Evolutionary conservation across 2,888 invertebrate genomes (phyloP), one percentile per base, ranked within the genome.

Genomic region (Agrypnus murinus): DNA sequence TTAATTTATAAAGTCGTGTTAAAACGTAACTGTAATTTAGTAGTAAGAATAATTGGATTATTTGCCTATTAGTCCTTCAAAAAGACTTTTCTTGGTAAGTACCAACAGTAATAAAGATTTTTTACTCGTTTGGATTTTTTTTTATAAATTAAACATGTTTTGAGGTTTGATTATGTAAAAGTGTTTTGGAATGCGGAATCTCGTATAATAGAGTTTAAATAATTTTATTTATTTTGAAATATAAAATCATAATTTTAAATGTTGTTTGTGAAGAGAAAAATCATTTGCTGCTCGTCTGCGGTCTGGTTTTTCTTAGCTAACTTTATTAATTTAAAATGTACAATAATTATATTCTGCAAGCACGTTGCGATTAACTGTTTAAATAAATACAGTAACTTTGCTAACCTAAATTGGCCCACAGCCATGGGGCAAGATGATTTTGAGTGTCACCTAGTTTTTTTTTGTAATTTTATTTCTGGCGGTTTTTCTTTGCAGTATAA

Each of bases 321-420:
- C 25, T 31, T 36, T 15, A 34, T 55, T 45, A 59, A 40, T 40
- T 31, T 53, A 38, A 40, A 25, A 14, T 48, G 32, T 55, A 8
- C 32, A 48, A 19, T 17, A 46, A 58, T 55, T 55, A 55, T n/a
- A n/a, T 34, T 36, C 31, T 10, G 32, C 46, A 25, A 25, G 48
- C 67, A 53, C 34, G 62, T 45, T 40, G 15, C 15, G 25, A 57
- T 69, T n/a, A 69, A 69, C 69, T 69, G 69, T 69, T 69, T 57
- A 62, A 63, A n/a, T n/a, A n/a, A n/a, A 63, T 68, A 62, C 67
- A 53, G 67, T 67, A 67, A 67, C 40, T 62, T 45, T 36, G 9
- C 15, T 69, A 69, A 69, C 69, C 69, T 34, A 63, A 63, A 69
- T 69, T 69, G 40, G 69, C 63, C 40, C 32, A 50, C 5, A 19